A percentile compares a stretch with the other conserved stretches of the same genome.
Evolutionary conservation across 2,113 vertebrate genomes (phyloP).

Genomic region (Catharus fuscescens): DNA sequence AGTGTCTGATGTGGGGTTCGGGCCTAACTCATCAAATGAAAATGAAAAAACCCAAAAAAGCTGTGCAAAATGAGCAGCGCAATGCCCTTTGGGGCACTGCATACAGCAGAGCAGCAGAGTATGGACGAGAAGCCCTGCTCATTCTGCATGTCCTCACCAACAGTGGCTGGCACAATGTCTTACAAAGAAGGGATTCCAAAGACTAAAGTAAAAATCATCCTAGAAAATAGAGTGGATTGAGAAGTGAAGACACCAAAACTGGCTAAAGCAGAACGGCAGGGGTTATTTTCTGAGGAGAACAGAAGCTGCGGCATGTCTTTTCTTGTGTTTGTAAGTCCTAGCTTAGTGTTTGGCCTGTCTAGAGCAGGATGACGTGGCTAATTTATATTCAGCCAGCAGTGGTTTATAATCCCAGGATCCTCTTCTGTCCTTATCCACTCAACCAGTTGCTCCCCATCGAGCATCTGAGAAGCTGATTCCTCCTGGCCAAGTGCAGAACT

Average conservation of each 20-base stretch:
- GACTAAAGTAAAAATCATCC: not conserved
- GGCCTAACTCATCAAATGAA: not conserved
- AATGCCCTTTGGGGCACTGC: rapidly evolving
- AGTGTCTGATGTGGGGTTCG: not conserved
- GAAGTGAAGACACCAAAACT: not conserved
- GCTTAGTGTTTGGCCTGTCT: not conserved
- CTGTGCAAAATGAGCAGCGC: not conserved
- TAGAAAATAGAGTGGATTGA: not conserved
- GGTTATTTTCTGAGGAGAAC: not conserved
- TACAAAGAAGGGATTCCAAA: not conserved
- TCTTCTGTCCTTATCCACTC: not conserved
- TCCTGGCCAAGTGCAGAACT: not conserved
- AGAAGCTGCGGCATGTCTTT: not conserved
- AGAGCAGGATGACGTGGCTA: not conserved
- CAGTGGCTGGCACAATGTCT: rapidly evolving
- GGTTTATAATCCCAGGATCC: not conserved
- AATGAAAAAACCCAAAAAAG: not conserved
- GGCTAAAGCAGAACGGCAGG: not conserved
- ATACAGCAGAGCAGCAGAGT: rapidly evolving
- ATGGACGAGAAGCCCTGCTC: not conserved
- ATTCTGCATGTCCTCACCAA: rapidly evolving
- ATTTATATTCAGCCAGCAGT: not conserved
- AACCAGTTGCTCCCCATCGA: not conserved
- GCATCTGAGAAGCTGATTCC: not conserved
- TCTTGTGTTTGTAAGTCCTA: not conserved